phyloP scores from a whole-genome alignment of 2,797 vertebrate species.

The Agapornis canus region DNA sequence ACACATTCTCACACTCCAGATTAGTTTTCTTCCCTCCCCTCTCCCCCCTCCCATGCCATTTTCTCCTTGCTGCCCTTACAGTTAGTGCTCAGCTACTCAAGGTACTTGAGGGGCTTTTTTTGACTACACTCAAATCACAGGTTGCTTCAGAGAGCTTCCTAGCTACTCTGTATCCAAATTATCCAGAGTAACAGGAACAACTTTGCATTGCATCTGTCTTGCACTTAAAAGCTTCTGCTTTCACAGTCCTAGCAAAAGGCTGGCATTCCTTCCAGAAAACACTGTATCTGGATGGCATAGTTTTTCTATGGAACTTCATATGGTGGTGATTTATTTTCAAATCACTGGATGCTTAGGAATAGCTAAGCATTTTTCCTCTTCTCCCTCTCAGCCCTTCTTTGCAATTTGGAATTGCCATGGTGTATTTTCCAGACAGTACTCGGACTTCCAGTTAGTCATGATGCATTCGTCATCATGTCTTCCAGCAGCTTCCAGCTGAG shows the following conservation, averaged over 20 bases:
- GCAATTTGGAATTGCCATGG: background rate
- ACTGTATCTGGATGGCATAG: background rate
- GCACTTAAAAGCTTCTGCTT: background rate
- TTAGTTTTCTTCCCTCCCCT: background rate
- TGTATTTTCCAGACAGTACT: background rate
- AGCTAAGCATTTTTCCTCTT: background rate
- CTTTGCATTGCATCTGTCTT: background rate
- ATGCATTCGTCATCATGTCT: background rate
- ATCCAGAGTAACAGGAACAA: fast-evolving
- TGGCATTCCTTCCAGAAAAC: background rate
- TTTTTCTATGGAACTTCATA: background rate
- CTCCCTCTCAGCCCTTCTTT: background rate
- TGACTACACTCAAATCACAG: background rate
- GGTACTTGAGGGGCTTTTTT: background rate
- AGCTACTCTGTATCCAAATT: background rate
- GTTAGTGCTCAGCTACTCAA: background rate
- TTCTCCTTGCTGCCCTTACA: background rate
- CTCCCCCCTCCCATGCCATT: background rate
- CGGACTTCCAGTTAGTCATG: background rate
- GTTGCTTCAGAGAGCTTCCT: background rate
- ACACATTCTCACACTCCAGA: fast-evolving
- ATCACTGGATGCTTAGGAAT: background rate
- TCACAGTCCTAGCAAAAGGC: background rate
- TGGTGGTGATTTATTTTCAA: background rate
- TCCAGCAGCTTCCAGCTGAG: background rate